Evolutionary conservation across 2,888 invertebrate species (phyloP), one percentile per base, ranked within the genome.

Genomic region (Cephus spinipes): DNA sequence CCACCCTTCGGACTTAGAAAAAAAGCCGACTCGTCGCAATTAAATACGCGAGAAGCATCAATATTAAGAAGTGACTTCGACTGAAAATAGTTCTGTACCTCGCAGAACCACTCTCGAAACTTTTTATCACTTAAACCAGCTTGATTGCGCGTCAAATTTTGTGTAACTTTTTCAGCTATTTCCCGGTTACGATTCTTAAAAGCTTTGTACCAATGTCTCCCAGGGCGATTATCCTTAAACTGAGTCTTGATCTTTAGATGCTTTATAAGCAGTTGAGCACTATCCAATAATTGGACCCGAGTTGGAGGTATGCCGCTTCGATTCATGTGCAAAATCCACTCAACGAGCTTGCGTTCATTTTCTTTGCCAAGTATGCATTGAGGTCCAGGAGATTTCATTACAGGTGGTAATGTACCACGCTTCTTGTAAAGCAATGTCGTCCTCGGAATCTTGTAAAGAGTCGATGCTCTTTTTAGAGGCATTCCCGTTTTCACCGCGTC

Each of bases 111-210:
- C 69, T 79, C 76, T 3, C 79, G 68, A 76, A 90, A 81, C 11
- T 78, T 74, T 69, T 75, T 76, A 75, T 83, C 78, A 31, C 83
- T 35, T 35, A 35, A 35, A 35, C 12, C 34, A 35, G 34, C 0
- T 35, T 3, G 11, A 35, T 79, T 73, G 11, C 32, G 73, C 34
- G 34, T 35, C 34, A 35, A 35, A 35, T 35, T 35, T 35, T 35
- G 34, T 11, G 34, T 11, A 2, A 85, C 81, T 33, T 86, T 80
- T 80, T 83, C 73, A 12, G 85, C 77, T 11, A 91, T 79, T 74
- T 85, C 83, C 69, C 88, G 87, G 81, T 90, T 87, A 76, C 89
- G 82, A 75, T 84, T 83, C 79, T 89, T 78, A 84, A 91, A 91
- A 11, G 75, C 78, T 55, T 85, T 78, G 79, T 85, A 91, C 89